phyloP scores from a whole-genome alignment of 2,888 invertebrate genomes.

The Dynastes maya region DNA sequence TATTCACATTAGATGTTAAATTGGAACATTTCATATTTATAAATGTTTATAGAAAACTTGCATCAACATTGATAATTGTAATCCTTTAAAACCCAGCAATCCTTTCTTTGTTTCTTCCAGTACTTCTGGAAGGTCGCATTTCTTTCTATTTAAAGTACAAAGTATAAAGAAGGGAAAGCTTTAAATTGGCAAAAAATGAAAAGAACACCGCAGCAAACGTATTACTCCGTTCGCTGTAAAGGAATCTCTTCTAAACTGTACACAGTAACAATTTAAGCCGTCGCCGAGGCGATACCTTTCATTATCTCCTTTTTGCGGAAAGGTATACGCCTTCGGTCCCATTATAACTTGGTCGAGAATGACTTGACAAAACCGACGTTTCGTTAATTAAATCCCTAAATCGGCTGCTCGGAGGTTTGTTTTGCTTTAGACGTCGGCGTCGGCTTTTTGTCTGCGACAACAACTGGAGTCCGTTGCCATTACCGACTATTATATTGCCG shows the following conservation, averaged over 20 bases:
- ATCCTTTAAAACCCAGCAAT: too few species aligned
- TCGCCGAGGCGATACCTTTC: not conserved
- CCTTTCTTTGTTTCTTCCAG: too few species aligned
- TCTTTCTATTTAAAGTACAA: too few species aligned
- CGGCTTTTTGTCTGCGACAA: constrained; percentile 13
- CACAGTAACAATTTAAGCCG: not conserved
- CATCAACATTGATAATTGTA: too few species aligned
- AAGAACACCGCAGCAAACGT: too few species aligned
- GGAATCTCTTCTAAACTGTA: not conserved
- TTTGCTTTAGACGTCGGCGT: constrained; percentile 19
- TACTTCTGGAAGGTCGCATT: too few species aligned
- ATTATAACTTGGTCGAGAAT: not conserved
- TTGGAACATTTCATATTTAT: too few species aligned
- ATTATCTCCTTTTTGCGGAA: constrained; percentile 31
- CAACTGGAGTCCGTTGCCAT: not conserved
- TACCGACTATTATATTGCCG: not conserved
- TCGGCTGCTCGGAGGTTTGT: constrained; percentile 34
- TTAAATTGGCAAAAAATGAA: too few species aligned
- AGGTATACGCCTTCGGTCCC: constrained; percentile 3
- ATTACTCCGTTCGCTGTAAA: too few species aligned
- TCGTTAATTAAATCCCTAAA: constrained; percentile 40
- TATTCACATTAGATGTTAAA: too few species aligned
- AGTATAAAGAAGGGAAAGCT: too few species aligned
- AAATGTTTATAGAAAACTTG: too few species aligned
- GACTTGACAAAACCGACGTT: constrained; percentile 35